phyloP scores from a whole-genome alignment of 2,797 vertebrate species.

The Sardinella longiceps region DNA sequence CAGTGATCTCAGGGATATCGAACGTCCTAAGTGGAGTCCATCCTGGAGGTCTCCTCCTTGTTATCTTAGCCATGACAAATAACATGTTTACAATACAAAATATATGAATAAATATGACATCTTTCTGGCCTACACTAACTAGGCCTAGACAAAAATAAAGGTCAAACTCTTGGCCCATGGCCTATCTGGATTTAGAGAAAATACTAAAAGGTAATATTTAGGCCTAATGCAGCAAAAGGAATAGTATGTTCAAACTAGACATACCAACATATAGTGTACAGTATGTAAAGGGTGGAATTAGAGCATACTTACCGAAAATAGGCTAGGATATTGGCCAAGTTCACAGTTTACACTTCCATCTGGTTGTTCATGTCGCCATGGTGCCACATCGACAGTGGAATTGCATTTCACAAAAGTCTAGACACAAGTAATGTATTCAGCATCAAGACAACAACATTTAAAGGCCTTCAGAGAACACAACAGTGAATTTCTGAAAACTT shows the following conservation, averaged over 20 bases:
- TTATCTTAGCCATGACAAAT: fast-evolving
- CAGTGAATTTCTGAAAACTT: background rate
- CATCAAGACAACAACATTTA: background rate
- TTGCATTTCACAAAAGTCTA: conserved; percentile 73
- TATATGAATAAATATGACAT: too few species aligned
- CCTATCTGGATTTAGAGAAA: background rate
- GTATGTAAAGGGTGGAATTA: background rate
- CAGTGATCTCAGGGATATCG: fast-evolving
- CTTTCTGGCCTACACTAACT: too few species aligned
- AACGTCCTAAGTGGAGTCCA: conserved; percentile 74
- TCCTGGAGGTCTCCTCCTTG: conserved; percentile 71
- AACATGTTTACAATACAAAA: too few species aligned
- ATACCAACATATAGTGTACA: background rate
- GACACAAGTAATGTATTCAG: conserved; percentile 35
- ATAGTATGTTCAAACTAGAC: too few species aligned
- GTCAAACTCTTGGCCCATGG: background rate
- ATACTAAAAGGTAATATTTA: background rate
- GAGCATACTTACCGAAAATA: conserved; percentile 47
- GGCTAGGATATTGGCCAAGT: conserved; percentile 34
- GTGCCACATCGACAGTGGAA: conserved; percentile 75
- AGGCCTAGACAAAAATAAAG: background rate
- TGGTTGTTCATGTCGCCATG: conserved; percentile 72
- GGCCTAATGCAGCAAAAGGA: too few species aligned
- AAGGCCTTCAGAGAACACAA: too few species aligned
- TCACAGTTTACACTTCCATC: conserved; percentile 59